Conservation (phyloP, 2,113 vertebrate species). For the Hypomesus transpacificus region DNA sequence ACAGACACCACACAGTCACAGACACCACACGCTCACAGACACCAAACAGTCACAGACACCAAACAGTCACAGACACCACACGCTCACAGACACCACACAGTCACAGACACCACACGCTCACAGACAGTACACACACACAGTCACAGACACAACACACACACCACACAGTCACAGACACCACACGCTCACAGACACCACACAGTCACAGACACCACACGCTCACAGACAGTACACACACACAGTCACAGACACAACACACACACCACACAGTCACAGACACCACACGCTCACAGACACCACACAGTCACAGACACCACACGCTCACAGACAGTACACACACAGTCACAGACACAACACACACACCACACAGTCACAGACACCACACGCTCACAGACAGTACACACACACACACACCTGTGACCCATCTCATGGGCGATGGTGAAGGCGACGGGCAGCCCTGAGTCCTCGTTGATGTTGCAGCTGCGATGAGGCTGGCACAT, state of each 20-base stretch:
- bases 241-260: no score
- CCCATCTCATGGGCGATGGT: slow-evolving; percentile 96
- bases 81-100: no score
- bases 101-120: no score
- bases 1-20: no score
- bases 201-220: slow-evolving; percentile 5
- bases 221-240: slow-evolving; percentile 8
- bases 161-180: neutral
- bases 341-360: slow-evolving; percentile 12
- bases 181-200: neutral
- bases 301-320: no score
- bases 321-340: no score
- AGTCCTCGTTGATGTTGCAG: slow-evolving; percentile 98
- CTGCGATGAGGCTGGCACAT: slow-evolving; percentile 96
- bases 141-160: slow-evolving; percentile 1
- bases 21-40: no score
- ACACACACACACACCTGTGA: slow-evolving; percentile 80
- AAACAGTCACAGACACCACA: no score
- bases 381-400: no score
- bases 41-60: slow-evolving; percentile 68
- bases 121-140: no score
- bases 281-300: no score
- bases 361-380: no score
- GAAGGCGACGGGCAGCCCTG: slow-evolving; percentile 91
- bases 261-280: slow-evolving; percentile 12